Conservation (phyloP, 2,797 vertebrate genomes). For the Toxotes lorentzi region DNA sequence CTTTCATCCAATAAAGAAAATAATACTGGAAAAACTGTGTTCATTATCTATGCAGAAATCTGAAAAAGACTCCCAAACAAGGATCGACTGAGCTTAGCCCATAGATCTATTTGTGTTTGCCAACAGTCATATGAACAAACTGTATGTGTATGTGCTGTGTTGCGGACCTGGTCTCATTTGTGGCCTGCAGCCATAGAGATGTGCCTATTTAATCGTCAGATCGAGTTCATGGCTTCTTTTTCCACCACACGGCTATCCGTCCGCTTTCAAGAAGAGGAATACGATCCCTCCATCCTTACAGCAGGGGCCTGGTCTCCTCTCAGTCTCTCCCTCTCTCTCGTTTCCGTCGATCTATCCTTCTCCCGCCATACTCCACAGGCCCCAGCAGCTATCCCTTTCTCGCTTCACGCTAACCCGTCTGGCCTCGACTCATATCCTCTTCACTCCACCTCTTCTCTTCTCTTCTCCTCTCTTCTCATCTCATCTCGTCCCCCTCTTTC, state of each 20-base stretch:
- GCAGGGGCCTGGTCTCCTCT: conserved; percentile 70
- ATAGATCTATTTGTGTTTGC: conserved; percentile 56
- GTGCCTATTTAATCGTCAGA: conserved; percentile 85
- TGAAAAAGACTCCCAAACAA: conserved; percentile 30
- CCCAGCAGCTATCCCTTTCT: conserved; percentile 77
- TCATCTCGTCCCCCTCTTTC: conserved; percentile 68
- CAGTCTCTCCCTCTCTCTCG: conserved; percentile 48
- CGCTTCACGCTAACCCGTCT: conserved; percentile 62
- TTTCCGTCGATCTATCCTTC: conserved; percentile 61
- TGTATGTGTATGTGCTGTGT: conserved; percentile 46
- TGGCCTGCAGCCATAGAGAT: conserved; percentile 82
- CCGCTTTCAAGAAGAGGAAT: conserved; percentile 80
- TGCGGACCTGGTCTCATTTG: conserved; percentile 65
- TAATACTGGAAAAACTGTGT: conserved; percentile 37
- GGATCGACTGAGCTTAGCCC: conserved; percentile 30
- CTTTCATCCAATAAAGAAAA: conserved; percentile 64
- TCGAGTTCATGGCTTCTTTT: conserved; percentile 83
- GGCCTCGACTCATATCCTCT: conserved; percentile 77
- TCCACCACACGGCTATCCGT: conserved; percentile 72
- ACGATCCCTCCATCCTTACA: conserved; percentile 78
- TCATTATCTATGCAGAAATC: conserved; percentile 43
- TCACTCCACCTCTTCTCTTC: conserved; percentile 70
- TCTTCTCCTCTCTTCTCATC: conserved; percentile 60
- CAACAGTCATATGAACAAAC: conserved; percentile 56
- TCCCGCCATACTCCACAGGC: conserved; percentile 60